Conservation (phyloP, 2,113 vertebrate species). For the Melospiza melodia region DNA sequence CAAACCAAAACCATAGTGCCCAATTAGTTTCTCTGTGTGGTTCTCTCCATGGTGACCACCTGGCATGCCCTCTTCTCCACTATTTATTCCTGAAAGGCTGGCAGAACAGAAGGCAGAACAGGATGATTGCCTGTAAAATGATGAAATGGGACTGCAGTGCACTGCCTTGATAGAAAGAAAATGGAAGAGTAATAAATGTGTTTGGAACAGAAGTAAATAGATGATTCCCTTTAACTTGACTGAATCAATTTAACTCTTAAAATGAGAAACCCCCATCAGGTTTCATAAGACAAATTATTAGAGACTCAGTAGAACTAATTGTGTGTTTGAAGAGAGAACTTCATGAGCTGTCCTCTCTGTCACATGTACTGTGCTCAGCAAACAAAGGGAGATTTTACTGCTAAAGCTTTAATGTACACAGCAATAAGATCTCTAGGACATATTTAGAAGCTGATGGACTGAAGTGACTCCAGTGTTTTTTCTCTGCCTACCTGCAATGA, state of each 20-base stretch:
- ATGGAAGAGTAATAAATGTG: background rate
- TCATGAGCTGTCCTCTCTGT: background rate
- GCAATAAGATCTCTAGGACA: background rate
- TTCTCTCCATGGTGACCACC: background rate
- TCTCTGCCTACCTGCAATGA: background rate
- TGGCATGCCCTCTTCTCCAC: background rate
- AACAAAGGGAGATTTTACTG: conserved; percentile 8
- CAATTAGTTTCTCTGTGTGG: background rate
- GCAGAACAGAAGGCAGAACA: background rate
- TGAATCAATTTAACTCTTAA: background rate
- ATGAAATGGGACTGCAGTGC: background rate
- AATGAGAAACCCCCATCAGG: background rate
- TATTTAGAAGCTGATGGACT: background rate
- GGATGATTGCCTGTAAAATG: background rate
- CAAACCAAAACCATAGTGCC: background rate
- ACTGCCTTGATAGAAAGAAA: background rate
- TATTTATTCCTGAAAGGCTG: background rate
- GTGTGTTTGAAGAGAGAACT: conserved; percentile 5
- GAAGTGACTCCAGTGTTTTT: background rate
- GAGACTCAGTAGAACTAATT: background rate
- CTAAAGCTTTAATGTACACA: conserved; percentile 7
- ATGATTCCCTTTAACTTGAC: background rate
- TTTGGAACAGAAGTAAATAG: background rate
- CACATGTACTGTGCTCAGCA: background rate
- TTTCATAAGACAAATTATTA: background rate